Percentiles rank a stretch among this genome's conserved stretches.
phyloP scores from a whole-genome alignment of 1,140 invertebrate genomes.

The Sinella curviseta region DNA sequence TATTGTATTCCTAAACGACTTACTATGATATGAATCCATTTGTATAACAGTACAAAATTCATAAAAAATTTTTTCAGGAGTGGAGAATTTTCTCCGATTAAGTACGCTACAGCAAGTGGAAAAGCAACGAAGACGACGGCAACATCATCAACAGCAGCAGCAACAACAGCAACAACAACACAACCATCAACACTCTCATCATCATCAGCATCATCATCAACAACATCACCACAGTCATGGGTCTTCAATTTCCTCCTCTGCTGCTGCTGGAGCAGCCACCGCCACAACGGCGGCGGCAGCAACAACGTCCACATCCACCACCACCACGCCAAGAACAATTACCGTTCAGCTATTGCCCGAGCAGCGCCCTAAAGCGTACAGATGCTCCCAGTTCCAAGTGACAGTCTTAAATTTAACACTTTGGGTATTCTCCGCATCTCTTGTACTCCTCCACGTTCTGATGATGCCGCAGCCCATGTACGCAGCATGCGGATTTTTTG shows the following conservation, averaged over 20 bases:
- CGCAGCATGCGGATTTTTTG: conserved; percentile 39
- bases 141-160: conserved; percentile 22
- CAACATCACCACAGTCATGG: background rate
- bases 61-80: too few species aligned
- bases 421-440: conserved; percentile 43
- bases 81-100: conserved; percentile 46
- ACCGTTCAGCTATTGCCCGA: background rate
- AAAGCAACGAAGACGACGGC: conserved; percentile 3
- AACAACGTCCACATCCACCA: background rate
- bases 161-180: conserved; percentile 19
- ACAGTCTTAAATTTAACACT: conserved; percentile 45
- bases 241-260: background rate
- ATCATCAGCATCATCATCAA: too few species aligned
- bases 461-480: conserved; percentile 47
- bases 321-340: background rate
- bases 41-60: too few species aligned
- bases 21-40: too few species aligned
- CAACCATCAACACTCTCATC: background rate
- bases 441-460: conserved; percentile 45
- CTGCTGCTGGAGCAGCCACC: background rate
- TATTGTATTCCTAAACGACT: too few species aligned
- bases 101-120: conserved; percentile 38
- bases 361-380: conserved; percentile 21
- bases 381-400: conserved; percentile 48
- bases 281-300: background rate